These are phyloP conservation scores for Holcopasites calliopsidis DNA, from an alignment of 1,140 invertebrate genomes.

Conservation along the genomic window DNA sequence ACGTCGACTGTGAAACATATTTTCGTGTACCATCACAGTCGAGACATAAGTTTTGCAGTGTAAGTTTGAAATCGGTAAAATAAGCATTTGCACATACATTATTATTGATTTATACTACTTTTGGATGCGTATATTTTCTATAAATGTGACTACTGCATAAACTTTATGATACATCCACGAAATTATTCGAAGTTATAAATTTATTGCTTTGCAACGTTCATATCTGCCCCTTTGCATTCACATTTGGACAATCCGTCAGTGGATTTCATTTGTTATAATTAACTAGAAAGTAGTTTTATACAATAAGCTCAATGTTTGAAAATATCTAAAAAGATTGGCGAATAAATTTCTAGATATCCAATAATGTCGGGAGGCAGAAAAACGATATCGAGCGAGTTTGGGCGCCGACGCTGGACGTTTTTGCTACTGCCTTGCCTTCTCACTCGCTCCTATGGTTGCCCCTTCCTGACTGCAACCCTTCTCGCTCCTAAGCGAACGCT, in stretches of 20 bases:
- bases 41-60: too few species aligned
- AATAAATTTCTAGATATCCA: slow-evolving; percentile 2
- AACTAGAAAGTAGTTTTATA: background rate
- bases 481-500: slow-evolving; percentile 14
- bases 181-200: too few species aligned
- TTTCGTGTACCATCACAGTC: too few species aligned
- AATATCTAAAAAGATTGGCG: background rate
- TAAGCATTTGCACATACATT: too few species aligned
- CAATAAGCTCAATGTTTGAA: background rate
- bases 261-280: too few species aligned
- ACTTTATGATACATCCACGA: too few species aligned
- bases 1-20: too few species aligned
- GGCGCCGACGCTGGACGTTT: slow-evolving; percentile 69
- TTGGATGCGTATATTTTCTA: too few species aligned
- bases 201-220: too few species aligned
- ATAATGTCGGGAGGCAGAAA: slow-evolving; percentile 41
- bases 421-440: slow-evolving; percentile 5
- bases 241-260: background rate
- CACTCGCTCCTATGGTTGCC: slow-evolving; percentile 20
- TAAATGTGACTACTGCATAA: too few species aligned
- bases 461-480: slow-evolving; percentile 1
- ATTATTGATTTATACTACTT: too few species aligned
- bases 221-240: background rate
- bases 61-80: too few species aligned
- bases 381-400: slow-evolving; percentile 70